Percentiles rank a stretch among this genome's conserved stretches.
These are phyloP conservation scores for chimpanzee (Pan troglodytes) DNA, from an alignment of 2,113 vertebrate species.

Conservation along the genomic window NHGRI_mPanTro3-v2.1_pri NC_072401.2:53097501-53098000, in stretches of 20 bases:
- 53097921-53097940: constrained; percentile 75
- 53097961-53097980: constrained; percentile 85
- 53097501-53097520: constrained; percentile 62
- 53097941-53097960: constrained; percentile 54
- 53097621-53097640: neutral
- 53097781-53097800: constrained; percentile 44
- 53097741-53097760: constrained; percentile 60
- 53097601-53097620: neutral
- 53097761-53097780: constrained; percentile 56
- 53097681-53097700: constrained; percentile 47
- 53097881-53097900: constrained; percentile 77
- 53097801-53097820: constrained; percentile 48
- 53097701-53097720: constrained; percentile 38
- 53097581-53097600: neutral
- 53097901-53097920: constrained; percentile 87
- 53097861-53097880: constrained; percentile 64
- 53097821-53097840: constrained; percentile 64
- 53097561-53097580: neutral
- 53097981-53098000: constrained; percentile 89
- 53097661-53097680: constrained; percentile 62
- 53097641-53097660: neutral
- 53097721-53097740: constrained; percentile 47
- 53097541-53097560: neutral
- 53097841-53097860: constrained; percentile 62
- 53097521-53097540: neutral